These are phyloP conservation scores for Leptopilina boulardi DNA, from an alignment of 1,140 invertebrate species.

Conservation along the genomic window DNA sequence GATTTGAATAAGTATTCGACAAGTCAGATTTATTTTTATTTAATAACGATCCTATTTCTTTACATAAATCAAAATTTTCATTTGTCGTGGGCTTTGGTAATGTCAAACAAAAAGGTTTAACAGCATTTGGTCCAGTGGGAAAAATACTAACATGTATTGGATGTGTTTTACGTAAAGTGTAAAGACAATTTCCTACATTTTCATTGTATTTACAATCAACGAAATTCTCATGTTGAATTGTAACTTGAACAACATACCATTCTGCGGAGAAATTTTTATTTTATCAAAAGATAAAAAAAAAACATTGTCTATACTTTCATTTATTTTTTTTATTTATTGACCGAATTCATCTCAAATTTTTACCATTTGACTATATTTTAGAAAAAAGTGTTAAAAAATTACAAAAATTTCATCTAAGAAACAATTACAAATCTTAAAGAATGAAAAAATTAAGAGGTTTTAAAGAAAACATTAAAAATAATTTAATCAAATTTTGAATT, in stretches of 20 bases:
- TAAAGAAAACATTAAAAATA: too few relatives aligned
- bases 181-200: conserved; percentile 43
- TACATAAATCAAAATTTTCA: conserved; percentile 66
- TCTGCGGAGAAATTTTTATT: conserved; percentile 67
- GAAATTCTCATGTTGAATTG: conserved; percentile 74
- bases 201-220: conserved; percentile 66
- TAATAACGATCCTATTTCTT: conserved; percentile 65
- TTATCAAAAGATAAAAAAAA: too few relatives aligned
- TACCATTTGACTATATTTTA: too few relatives aligned
- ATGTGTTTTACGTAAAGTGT: conserved; percentile 67
- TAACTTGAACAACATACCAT: conserved; percentile 80
- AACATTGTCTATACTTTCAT: not conserved
- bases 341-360: too few relatives aligned
- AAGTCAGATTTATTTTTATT: conserved; percentile 63
- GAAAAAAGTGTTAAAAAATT: too few relatives aligned
- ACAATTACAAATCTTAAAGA: too few relatives aligned
- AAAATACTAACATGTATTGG: conserved; percentile 76
- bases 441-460: too few relatives aligned
- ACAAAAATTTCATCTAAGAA: too few relatives aligned
- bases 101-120: conserved; percentile 72
- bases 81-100: conserved; percentile 69
- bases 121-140: conserved; percentile 73
- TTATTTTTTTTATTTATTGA: too few relatives aligned
- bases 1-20: conserved; percentile 63
- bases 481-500: too few relatives aligned